A percentile compares a stretch with the other conserved stretches of the same genome.
phyloP scores from a whole-genome alignment of 1,140 invertebrate species.

The Coenobita brevimanus region DNA sequence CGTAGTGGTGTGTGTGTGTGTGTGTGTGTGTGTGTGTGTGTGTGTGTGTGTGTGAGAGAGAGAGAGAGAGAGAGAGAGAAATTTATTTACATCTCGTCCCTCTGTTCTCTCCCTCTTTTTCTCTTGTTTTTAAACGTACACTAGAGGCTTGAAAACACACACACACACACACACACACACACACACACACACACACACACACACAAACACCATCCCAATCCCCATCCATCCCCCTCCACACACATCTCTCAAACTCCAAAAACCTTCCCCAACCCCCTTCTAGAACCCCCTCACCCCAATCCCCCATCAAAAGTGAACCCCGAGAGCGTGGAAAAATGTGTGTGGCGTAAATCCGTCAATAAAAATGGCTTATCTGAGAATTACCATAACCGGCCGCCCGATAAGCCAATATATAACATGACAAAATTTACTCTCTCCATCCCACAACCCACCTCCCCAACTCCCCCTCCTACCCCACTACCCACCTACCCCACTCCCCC shows the following conservation, averaged over 20 bases:
- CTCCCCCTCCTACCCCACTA: too few species aligned
- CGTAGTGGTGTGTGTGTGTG: not conserved
- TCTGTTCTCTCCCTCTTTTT: too few species aligned
- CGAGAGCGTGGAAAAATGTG: not conserved
- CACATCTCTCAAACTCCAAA: constrained; percentile 1
- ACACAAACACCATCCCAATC: too few species aligned
- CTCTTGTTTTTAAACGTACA: not conserved
- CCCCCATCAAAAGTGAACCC: too few species aligned
- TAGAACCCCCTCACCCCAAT: not conserved
- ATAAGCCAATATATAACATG: constrained; percentile 39
- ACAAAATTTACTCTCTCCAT: constrained; percentile 31
- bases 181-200: constrained; percentile 14
- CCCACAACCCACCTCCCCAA: too few species aligned
- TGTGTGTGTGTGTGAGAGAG: constrained; percentile 21
- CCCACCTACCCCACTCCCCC: too few species aligned
- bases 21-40: constrained; percentile 21
- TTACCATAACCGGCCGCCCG: constrained; percentile 30
- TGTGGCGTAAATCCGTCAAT: constrained; percentile 35
- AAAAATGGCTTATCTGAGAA: constrained; percentile 48
- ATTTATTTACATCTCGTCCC: too few species aligned
- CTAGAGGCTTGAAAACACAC: too few species aligned
- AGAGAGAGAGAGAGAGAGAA: not conserved
- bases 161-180: not conserved
- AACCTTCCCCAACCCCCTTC: not conserved
- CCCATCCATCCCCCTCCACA: too few species aligned